A percentile compares a stretch with the other conserved stretches of the same genome.
Conservation (phyloP, 2,113 vertebrate species). For the Spea multiplicata region DNA sequence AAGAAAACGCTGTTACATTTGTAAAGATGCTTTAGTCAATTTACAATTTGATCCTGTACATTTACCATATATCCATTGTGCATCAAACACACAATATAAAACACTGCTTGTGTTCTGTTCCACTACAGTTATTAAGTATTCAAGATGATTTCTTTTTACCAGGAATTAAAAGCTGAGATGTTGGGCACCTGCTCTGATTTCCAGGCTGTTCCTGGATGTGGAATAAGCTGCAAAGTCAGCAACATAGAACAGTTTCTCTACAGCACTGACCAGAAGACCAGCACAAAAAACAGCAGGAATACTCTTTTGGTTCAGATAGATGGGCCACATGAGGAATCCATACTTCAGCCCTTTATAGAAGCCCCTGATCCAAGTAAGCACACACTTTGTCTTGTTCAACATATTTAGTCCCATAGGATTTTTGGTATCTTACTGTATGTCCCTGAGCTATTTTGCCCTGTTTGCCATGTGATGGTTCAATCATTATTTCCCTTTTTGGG, state of each 20-base stretch:
- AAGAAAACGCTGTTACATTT: too few relatives aligned
- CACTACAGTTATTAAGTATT: too few relatives aligned
- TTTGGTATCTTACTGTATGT: too few relatives aligned
- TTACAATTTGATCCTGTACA: too few relatives aligned
- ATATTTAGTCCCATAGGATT: too few relatives aligned
- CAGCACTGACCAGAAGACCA: constrained; percentile 69
- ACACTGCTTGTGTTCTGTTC: too few relatives aligned
- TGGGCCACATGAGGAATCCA: constrained; percentile 47
- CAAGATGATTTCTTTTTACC: constrained; percentile 17
- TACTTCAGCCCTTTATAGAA: constrained; percentile 78
- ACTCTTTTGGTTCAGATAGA: constrained; percentile 82
- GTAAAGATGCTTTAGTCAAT: too few relatives aligned
- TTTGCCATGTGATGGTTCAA: too few relatives aligned
- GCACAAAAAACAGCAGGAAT: constrained; percentile 80
- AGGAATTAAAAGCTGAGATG: constrained; percentile 83
- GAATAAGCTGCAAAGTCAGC: constrained; percentile 88
- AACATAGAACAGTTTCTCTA: constrained; percentile 79
- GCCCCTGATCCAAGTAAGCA: constrained; percentile 75
- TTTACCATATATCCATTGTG: too few relatives aligned
- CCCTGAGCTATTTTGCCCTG: too few relatives aligned
- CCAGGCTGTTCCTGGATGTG: constrained; percentile 91
- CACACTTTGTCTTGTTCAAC: neutral
- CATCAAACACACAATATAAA: too few relatives aligned
- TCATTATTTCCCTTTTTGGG: too few relatives aligned
- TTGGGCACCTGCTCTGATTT: constrained; percentile 91